Base-by-base conservation (phyloP, 2,797 vertebrate genomes). In the Syncerus caffer region DNA sequence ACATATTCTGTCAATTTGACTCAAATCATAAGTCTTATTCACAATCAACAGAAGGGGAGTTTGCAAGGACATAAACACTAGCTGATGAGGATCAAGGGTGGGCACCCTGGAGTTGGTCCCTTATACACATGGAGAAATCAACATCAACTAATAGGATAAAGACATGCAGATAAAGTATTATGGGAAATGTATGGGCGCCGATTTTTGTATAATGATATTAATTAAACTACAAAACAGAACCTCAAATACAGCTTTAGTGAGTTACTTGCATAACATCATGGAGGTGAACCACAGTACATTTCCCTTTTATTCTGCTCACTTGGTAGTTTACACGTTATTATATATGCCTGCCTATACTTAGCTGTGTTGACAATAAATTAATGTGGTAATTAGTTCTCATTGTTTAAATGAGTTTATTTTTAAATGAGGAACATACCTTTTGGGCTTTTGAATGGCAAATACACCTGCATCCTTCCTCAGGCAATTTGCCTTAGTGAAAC, bases 371-470 rank as follows among this genome's bases (percentile, higher is more conserved):
- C 84, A 95, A 93, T 88, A 91, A 62, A 96, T 96, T 93, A 96
- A 58, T 89, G 64, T 85, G 92, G 55, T 58, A 74, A 67, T 96
- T 98, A 94, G 79, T 89, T 90, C 80, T 93, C 47, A 58, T 94
- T 97, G 95, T 97, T 95, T 71, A 94, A 47, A 89, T 93, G 1
- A 97, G 23, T 53, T 96, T 95, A 38, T 89, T 93, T 92, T 57
- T 80, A 87, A 97, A 6, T 87, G 94, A 89, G 29, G 1, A 90
- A 67, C 64, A 96, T 53, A 92, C 47, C 19, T 76, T 62, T 53
- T 64, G 88, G 83, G 27, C 0, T 97, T 98, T 96, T 91, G 50
- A 96, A 85, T 94, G 67, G 38, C 45, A 94, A 47, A 60, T 94
- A 96, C 96, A 97, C 79, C 82, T 34, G 87, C 27, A 51, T 89